Conservation (phyloP, 1,140 invertebrate genomes). For the Papilio machaon region DNA sequence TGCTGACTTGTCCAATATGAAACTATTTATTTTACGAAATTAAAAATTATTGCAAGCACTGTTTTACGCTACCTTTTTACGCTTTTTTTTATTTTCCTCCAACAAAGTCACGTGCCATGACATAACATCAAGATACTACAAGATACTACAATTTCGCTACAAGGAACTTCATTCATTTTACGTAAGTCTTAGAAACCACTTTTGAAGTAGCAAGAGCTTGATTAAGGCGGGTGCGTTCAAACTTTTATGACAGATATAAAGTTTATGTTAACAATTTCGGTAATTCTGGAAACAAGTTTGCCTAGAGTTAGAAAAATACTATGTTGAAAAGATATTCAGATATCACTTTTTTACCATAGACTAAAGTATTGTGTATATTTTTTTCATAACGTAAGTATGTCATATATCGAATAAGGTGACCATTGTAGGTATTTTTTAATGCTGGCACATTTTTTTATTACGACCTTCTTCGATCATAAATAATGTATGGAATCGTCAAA, state of each 20-base stretch:
- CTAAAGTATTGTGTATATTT: neutral
- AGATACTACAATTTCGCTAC: neutral
- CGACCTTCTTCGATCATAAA: neutral
- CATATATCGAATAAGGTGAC: neutral
- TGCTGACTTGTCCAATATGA: neutral
- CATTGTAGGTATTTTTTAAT: too few relatives aligned
- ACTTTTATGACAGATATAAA: neutral
- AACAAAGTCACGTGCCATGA: too few relatives aligned
- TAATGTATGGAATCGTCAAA: neutral
- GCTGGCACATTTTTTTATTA: neutral
- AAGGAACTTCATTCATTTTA: neutral
- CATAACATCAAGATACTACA: too few relatives aligned
- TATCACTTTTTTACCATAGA: neutral
- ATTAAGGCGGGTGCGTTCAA: neutral
- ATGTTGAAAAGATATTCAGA: neutral
- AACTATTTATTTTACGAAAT: too few relatives aligned
- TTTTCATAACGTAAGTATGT: neutral
- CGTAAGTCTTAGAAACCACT: neutral
- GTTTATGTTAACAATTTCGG: slow-evolving; percentile 4
- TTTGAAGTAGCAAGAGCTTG: neutral
- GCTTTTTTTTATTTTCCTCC: too few relatives aligned
- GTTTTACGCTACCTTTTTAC: too few relatives aligned
- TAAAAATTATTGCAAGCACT: too few relatives aligned
- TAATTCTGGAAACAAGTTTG: slow-evolving; percentile 8
- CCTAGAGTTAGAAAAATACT: neutral